Evolutionary conservation across 2,797 vertebrate genomes (phyloP).

Genomic region (Spea hammondii): DNA sequence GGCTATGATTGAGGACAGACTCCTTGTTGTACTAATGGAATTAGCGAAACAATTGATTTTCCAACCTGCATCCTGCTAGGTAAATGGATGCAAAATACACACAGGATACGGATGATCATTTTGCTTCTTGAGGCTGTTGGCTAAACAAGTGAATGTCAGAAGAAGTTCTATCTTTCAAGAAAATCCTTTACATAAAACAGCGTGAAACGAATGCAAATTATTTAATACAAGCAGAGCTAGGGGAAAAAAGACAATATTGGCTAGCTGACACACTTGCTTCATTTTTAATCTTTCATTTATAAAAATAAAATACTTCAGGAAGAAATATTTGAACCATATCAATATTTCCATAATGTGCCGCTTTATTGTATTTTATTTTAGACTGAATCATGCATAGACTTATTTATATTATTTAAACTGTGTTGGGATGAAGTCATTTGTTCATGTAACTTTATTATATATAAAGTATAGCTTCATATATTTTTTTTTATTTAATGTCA

Average conservation of each 20-base stretch:
- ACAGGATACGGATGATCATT: conserved; percentile 16
- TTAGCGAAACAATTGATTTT: conserved; percentile 27
- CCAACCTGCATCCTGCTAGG: not conserved
- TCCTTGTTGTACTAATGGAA: conserved; percentile 10
- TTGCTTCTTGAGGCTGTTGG: conserved; percentile 18
- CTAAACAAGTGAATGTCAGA: conserved; percentile 13
- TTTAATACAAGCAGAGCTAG: not conserved
- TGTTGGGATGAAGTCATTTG: too few species aligned
- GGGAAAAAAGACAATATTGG: not conserved
- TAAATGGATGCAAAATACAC: conserved; percentile 18
- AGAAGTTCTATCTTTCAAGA: not conserved
- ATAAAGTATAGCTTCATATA: too few species aligned
- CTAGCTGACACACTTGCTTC: too few species aligned
- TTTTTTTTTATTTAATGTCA: too few species aligned
- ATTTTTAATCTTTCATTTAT: too few species aligned
- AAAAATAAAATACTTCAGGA: too few species aligned
- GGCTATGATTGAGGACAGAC: not conserved
- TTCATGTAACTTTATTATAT: too few species aligned
- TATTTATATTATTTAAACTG: too few species aligned
- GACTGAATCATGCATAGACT: too few species aligned
- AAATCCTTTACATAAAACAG: not conserved
- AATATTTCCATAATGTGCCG: too few species aligned
- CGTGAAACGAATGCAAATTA: not conserved
- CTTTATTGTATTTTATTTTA: too few species aligned
- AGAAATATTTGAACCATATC: too few species aligned